phyloP scores from a whole-genome alignment of 2,888 invertebrate species.

The Conchocele bisecta region DNA sequence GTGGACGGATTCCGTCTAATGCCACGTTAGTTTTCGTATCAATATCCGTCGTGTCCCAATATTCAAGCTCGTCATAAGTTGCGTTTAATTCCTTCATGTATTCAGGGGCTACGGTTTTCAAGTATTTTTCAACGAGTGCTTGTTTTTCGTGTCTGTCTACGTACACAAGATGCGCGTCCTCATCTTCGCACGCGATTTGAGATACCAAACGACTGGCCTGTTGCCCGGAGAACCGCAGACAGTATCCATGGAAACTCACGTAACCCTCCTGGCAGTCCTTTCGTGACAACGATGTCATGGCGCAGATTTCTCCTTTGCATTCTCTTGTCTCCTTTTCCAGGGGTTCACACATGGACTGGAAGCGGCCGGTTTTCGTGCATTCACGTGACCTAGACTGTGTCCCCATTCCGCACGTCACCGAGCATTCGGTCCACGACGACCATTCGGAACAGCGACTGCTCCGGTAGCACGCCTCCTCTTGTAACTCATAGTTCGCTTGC shows the following conservation, averaged over 20 bases:
- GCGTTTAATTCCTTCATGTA: constrained; percentile 23
- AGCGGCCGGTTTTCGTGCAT: constrained; percentile 27
- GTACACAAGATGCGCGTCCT: constrained; percentile 41
- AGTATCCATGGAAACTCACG: constrained; percentile 37
- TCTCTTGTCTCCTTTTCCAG: constrained; percentile 12
- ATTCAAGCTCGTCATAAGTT: too few species aligned
- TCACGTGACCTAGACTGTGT: constrained; percentile 29
- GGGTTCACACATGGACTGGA: constrained; percentile 42
- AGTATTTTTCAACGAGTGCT: constrained; percentile 29
- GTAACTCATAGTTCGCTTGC: constrained; percentile 18
- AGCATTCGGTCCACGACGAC: constrained; percentile 42
- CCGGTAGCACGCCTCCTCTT: constrained; percentile 40
- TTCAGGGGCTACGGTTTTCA: constrained; percentile 25
- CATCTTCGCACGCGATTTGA: constrained; percentile 40
- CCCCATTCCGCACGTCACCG: constrained; percentile 34
- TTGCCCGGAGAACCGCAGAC: constrained; percentile 46
- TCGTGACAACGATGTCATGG: neutral
- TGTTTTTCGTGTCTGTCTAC: constrained; percentile 30
- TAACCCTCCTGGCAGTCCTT: constrained; percentile 42
- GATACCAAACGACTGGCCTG: constrained; percentile 37
- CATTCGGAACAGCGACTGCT: constrained; percentile 33
- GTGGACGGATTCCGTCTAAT: constrained; percentile 37
- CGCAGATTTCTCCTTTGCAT: constrained; percentile 18
- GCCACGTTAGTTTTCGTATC: constrained; percentile 41
- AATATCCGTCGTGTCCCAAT: constrained; percentile 13